These are phyloP conservation scores for Agriotes lineatus DNA, from an alignment of 2,888 invertebrate genomes.

Conservation along the genomic window DNA sequence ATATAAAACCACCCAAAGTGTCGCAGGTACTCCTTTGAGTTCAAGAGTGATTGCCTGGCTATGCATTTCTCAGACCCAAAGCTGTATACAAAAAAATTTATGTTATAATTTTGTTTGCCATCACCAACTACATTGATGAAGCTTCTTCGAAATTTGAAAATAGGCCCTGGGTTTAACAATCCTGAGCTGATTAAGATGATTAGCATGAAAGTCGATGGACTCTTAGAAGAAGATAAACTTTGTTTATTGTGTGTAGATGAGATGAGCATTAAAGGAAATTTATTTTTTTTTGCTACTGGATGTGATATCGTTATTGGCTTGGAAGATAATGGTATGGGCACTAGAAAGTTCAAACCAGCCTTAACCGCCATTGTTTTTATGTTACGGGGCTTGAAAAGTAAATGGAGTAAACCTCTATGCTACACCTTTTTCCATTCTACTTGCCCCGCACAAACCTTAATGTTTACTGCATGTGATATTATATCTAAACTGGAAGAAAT, in stretches of 20 bases:
- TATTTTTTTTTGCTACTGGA: too few species aligned
- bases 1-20: not conserved
- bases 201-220: constrained; percentile 25
- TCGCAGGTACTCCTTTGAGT: not conserved
- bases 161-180: not conserved
- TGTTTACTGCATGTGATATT: constrained; percentile 6
- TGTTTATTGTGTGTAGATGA: too few species aligned
- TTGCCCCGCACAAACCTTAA: constrained; percentile 27
- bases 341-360: too few species aligned
- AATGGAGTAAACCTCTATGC: constrained; percentile 32
- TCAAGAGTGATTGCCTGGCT: not conserved
- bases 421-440: constrained; percentile 30
- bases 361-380: too few species aligned
- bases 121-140: not conserved
- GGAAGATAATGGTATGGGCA: too few species aligned
- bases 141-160: not conserved
- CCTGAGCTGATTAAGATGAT: not conserved
- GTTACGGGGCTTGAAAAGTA: too few species aligned
- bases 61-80: constrained; percentile 1
- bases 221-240: not conserved
- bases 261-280: not conserved
- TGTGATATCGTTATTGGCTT: too few species aligned
- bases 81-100: not conserved
- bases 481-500: not conserved
- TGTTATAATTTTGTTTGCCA: not conserved